Evolutionary conservation across 2,797 vertebrate species (phyloP).

Genomic region (Champsocephalus esox): DNA sequence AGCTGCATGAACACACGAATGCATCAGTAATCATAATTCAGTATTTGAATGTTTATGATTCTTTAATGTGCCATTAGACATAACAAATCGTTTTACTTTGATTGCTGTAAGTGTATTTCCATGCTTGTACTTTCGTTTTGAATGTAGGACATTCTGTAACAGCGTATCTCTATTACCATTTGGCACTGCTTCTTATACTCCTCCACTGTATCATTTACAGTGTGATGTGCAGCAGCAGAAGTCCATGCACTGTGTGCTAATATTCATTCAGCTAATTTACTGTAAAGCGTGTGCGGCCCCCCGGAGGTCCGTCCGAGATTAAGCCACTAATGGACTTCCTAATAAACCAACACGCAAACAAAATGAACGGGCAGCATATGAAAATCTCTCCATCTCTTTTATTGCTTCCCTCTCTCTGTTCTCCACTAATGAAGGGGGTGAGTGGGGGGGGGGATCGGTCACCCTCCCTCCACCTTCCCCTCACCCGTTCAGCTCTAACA

Average conservation of each 20-base stretch:
- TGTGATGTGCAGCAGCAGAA: background rate
- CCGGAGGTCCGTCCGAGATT: slow-evolving; percentile 32
- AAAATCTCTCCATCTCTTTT: slow-evolving; percentile 29
- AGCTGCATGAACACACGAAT: no score
- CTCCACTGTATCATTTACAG: no score
- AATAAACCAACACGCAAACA: slow-evolving; percentile 42
- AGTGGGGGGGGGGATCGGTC: slow-evolving; percentile 3
- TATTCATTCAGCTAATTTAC: slow-evolving; percentile 16
- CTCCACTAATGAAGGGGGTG: slow-evolving; percentile 50
- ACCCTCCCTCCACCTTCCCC: background rate
- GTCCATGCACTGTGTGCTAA: background rate
- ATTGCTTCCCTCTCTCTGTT: slow-evolving; percentile 16
- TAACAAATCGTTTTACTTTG: no score
- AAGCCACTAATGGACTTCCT: slow-evolving; percentile 30
- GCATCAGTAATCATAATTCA: no score
- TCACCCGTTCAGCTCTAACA: slow-evolving; percentile 36
- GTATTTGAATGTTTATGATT: no score
- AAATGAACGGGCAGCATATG: slow-evolving; percentile 27
- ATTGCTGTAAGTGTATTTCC: no score
- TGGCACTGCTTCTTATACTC: no score
- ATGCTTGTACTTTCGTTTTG: no score
- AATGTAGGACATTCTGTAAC: no score
- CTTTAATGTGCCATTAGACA: no score
- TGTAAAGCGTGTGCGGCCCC: slow-evolving; percentile 19
- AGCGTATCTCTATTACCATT: no score